Evolutionary conservation across 2,797 vertebrate species (phyloP).

Genomic region (Ptychobarbus kaznakovi): DNA sequence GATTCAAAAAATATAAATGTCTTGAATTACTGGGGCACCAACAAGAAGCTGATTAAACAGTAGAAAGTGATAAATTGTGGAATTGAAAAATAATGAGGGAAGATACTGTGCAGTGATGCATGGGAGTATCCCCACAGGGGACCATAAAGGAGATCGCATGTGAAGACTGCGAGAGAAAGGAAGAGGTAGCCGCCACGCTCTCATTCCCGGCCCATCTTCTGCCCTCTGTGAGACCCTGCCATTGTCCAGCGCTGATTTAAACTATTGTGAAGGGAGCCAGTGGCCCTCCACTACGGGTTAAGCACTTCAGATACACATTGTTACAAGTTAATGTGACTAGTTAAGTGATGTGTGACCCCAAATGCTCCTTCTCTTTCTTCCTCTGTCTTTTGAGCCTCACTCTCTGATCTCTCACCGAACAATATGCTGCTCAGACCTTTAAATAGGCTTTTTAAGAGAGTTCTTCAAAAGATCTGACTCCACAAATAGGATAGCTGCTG

Average conservation of each 20-base stretch:
- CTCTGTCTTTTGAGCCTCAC: slow-evolving; percentile 34
- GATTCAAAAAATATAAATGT: slow-evolving; percentile 33
- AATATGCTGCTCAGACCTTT: slow-evolving; percentile 44
- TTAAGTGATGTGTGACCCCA: slow-evolving; percentile 65
- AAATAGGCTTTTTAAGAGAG: slow-evolving; percentile 44
- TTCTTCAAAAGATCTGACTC: slow-evolving; percentile 45
- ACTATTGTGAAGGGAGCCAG: slow-evolving; percentile 45
- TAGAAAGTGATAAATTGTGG: slow-evolving; percentile 34
- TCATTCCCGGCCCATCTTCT: slow-evolving; percentile 24
- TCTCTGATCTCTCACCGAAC: slow-evolving; percentile 53
- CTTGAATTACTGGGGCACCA: slow-evolving; percentile 28
- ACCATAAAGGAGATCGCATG: not conserved
- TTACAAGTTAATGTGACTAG: slow-evolving; percentile 64
- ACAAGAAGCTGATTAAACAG: slow-evolving; percentile 36
- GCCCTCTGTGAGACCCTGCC: slow-evolving; percentile 40
- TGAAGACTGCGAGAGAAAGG: slow-evolving; percentile 16
- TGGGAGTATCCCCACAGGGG: slow-evolving; percentile 24
- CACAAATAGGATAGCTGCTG: slow-evolving; percentile 30
- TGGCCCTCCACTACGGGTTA: slow-evolving; percentile 32
- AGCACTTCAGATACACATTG: slow-evolving; percentile 61
- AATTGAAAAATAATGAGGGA: slow-evolving; percentile 38
- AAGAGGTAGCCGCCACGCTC: not conserved
- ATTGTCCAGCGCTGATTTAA: slow-evolving; percentile 32
- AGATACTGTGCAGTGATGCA: slow-evolving; percentile 45
- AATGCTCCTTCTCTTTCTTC: slow-evolving; percentile 43